phyloP scores from a whole-genome alignment of 2,888 invertebrate species.

The Bellardia bayeri region DNA sequence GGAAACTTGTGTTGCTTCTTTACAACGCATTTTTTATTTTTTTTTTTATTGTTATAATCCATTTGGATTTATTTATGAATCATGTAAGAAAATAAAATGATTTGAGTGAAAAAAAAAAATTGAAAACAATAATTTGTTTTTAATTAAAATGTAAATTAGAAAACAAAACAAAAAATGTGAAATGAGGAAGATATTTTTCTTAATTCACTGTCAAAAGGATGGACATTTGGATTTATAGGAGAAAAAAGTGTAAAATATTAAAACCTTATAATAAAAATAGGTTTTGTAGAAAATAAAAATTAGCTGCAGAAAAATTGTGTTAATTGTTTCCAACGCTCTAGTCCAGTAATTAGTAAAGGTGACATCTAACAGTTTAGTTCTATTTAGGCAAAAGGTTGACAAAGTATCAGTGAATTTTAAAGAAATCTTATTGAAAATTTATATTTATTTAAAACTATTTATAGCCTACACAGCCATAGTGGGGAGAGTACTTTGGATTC shows the following conservation, averaged over 20 bases:
- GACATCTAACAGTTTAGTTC: too few species aligned
- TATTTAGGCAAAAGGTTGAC: too few species aligned
- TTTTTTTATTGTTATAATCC: constrained; percentile 65
- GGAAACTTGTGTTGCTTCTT: constrained; percentile 49
- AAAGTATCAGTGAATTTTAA: too few species aligned
- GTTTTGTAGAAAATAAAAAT: too few species aligned
- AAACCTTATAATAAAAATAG: too few species aligned
- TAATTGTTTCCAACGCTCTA: too few species aligned
- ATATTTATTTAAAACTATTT: too few species aligned
- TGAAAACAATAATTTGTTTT: constrained; percentile 50
- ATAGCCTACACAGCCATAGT: too few species aligned
- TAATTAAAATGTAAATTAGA: constrained; percentile 64
- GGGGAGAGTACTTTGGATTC: too few species aligned
- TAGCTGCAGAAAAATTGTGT: too few species aligned
- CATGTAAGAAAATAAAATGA: constrained; percentile 49
- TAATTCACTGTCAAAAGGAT: constrained; percentile 51
- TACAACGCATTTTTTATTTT: constrained; percentile 43
- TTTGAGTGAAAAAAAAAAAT: constrained; percentile 11
- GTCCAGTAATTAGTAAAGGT: too few species aligned
- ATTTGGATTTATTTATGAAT: constrained; percentile 67
- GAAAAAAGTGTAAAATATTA: constrained; percentile 21
- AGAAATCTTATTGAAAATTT: too few species aligned
- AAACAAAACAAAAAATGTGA: constrained; percentile 42
- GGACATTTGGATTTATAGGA: constrained; percentile 5
- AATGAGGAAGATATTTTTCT: constrained; percentile 65